phyloP scores from a whole-genome alignment of 2,888 invertebrate genomes.

The Azorinus chamasolen region DNA sequence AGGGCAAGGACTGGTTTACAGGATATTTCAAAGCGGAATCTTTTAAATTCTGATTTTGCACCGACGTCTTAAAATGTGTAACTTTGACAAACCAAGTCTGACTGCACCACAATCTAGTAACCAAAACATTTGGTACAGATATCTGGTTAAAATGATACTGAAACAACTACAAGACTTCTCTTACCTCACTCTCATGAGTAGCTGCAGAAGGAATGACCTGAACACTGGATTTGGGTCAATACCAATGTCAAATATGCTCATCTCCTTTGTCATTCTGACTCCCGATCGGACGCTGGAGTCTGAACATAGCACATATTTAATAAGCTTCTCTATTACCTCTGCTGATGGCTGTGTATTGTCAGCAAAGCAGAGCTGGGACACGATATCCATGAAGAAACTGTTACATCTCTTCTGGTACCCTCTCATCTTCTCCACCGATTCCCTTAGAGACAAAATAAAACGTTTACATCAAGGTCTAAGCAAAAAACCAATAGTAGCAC shows the following conservation, averaged over 20 bases:
- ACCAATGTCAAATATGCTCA: constrained; percentile 75
- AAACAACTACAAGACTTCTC: too few species aligned
- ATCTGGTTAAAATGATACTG: too few species aligned
- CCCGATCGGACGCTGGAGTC: background rate
- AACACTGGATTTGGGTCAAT: constrained; percentile 81
- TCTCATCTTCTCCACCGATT: constrained; percentile 39
- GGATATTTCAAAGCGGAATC: too few species aligned
- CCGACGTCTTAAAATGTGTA: too few species aligned
- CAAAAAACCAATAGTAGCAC: too few species aligned
- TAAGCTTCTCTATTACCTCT: constrained; percentile 67
- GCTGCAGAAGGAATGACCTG: constrained; percentile 78
- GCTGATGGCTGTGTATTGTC: constrained; percentile 63
- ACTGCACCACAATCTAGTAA: too few species aligned
- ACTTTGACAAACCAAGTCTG: too few species aligned
- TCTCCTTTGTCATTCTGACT: constrained; percentile 62
- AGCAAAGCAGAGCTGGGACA: constrained; percentile 75
- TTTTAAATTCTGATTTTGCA: too few species aligned
- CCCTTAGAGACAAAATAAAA: too few species aligned
- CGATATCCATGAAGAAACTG: constrained; percentile 76
- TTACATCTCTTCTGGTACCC: constrained; percentile 72
- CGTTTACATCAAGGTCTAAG: too few species aligned
- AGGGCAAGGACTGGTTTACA: too few species aligned
- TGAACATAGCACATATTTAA: constrained; percentile 67
- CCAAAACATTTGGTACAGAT: too few species aligned
- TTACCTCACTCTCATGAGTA: constrained; percentile 75